These are phyloP conservation scores for Linnaemya vulpina DNA, from an alignment of 2,888 invertebrate species.

Conservation along the genomic window DNA sequence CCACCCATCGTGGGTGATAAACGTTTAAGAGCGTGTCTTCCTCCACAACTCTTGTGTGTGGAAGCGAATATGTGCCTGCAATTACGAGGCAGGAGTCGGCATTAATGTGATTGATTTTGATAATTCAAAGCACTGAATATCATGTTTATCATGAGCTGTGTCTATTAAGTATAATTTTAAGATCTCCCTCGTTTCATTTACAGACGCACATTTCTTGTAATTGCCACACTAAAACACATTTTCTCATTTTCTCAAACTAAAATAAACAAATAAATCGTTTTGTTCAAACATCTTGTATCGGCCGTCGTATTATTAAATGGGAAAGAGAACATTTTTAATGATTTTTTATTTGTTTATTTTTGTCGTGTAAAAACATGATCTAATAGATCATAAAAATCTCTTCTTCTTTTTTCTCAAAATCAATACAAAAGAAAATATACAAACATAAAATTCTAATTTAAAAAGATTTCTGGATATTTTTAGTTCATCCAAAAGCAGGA, in stretches of 20 bases:
- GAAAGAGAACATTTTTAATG: slow-evolving; percentile 30
- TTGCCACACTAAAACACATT: slow-evolving; percentile 66
- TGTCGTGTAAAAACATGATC: slow-evolving; percentile 68
- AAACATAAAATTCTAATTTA: slow-evolving; percentile 12
- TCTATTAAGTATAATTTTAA: neutral
- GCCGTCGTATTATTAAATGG: neutral
- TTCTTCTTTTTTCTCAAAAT: slow-evolving; percentile 33
- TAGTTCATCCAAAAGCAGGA: neutral
- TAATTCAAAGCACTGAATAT: no score
- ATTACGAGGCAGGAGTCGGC: neutral
- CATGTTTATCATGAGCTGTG: no score
- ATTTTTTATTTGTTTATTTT: slow-evolving; percentile 65
- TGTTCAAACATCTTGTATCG: slow-evolving; percentile 51
- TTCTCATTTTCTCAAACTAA: slow-evolving; percentile 63
- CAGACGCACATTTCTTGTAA: slow-evolving; percentile 12
- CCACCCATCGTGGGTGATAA: slow-evolving; percentile 70
- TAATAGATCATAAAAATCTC: slow-evolving; percentile 68
- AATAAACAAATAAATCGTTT: slow-evolving; percentile 66
- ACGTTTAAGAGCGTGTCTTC: slow-evolving; percentile 2
- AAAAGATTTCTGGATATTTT: neutral
- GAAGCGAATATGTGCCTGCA: neutral
- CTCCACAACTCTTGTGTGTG: neutral
- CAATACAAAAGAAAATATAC: slow-evolving; percentile 42
- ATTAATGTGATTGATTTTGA: neutral
- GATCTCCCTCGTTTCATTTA: neutral